Evolutionary conservation across 1,140 invertebrate genomes (phyloP).

Genomic region (Tachypleus tridentatus): DNA sequence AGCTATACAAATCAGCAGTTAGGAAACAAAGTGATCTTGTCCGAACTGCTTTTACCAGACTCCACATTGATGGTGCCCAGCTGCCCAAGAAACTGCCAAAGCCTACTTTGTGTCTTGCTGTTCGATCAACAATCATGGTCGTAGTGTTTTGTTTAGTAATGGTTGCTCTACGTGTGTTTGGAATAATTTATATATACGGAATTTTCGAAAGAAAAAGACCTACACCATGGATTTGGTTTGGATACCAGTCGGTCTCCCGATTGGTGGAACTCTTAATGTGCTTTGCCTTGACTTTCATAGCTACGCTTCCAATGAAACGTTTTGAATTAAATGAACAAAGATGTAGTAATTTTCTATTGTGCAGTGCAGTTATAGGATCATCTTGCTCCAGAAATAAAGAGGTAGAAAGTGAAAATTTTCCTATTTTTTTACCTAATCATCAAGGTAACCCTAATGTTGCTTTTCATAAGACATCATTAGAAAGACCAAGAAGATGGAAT

Average conservation of each 20-base stretch:
- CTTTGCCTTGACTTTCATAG: constrained; percentile 65
- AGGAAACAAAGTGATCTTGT: constrained; percentile 34
- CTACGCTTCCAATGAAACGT: constrained; percentile 40
- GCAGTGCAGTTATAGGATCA: too few species aligned
- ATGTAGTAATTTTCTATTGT: too few species aligned
- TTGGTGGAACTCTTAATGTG: constrained; percentile 72
- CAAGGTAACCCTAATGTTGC: too few species aligned
- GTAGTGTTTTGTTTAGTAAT: constrained; percentile 66
- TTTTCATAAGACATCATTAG: too few species aligned
- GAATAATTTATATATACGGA: constrained; percentile 47
- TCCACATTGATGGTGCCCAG: constrained; percentile 26
- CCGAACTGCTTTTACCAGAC: constrained; percentile 31
- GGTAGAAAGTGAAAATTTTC: too few species aligned
- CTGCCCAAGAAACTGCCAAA: constrained; percentile 27
- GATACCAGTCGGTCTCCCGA: constrained; percentile 68
- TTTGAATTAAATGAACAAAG: constrained; percentile 7
- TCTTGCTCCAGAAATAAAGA: too few species aligned
- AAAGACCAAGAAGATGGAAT: too few species aligned
- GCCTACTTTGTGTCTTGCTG: constrained; percentile 52
- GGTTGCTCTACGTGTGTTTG: constrained; percentile 67
- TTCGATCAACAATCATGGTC: constrained; percentile 70
- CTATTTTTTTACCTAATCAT: too few species aligned
- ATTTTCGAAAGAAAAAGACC: constrained; percentile 32
- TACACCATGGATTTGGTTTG: constrained; percentile 69
- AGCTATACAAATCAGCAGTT: constrained; percentile 34